Conservation (phyloP, 2,888 invertebrate species). For the Drosophila neoperkinsi region DNA sequence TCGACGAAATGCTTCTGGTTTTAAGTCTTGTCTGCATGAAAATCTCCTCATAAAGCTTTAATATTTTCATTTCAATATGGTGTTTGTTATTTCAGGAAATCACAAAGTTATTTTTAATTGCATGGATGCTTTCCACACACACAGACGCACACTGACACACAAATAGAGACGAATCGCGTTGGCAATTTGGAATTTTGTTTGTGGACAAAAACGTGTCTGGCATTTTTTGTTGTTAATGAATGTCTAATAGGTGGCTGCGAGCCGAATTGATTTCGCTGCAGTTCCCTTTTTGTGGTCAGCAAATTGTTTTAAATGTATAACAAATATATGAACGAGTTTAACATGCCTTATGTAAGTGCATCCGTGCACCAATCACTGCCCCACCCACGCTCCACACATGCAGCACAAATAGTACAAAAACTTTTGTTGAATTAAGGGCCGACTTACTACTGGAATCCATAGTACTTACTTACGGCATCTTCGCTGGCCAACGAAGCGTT, state of each 20-base stretch:
- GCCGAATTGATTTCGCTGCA: conserved; percentile 38
- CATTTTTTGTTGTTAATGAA: conserved; percentile 50
- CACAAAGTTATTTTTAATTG: conserved; percentile 17
- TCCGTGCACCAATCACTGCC: not conserved
- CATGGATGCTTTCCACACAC: not conserved
- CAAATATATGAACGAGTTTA: conserved; percentile 43
- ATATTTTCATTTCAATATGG: conserved; percentile 12
- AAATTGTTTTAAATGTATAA: conserved; percentile 56
- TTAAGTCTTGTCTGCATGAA: conserved; percentile 1
- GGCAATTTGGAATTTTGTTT: conserved; percentile 51
- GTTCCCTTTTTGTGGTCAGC: conserved; percentile 34
- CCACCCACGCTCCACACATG: conserved; percentile 20
- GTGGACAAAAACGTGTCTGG: conserved; percentile 54
- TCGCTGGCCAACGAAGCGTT: conserved; percentile 60
- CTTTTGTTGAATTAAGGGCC: conserved; percentile 49
- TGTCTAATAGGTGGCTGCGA: conserved; percentile 11
- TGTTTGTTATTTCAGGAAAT: conserved; percentile 16
- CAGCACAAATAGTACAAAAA: conserved; percentile 24
- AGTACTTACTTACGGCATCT: conserved; percentile 65
- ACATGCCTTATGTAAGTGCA: conserved; percentile 23
- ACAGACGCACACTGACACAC: conserved; percentile 9
- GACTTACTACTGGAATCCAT: conserved; percentile 52
- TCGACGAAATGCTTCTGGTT: not conserved
- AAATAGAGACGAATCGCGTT: conserved; percentile 35
- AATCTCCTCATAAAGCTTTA: not conserved